A percentile compares a stretch with the other conserved stretches of the same genome.
These are phyloP conservation scores for Lasioglossum zephyrum DNA, from an alignment of 2,888 invertebrate genomes.

Conservation along the genomic window DNA sequence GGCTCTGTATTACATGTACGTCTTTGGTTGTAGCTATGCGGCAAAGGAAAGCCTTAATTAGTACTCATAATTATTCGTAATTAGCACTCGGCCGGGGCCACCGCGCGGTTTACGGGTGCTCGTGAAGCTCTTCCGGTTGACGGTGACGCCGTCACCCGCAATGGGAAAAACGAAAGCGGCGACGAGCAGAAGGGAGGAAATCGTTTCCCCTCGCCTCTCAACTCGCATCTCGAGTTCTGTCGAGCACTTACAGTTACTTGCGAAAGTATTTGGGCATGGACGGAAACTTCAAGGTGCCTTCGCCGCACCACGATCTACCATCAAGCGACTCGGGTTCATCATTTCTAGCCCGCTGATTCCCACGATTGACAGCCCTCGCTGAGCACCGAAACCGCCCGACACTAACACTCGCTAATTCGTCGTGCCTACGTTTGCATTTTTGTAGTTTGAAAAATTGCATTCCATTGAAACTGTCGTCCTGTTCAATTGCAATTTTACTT, in stretches of 20 bases:
- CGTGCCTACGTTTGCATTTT: background rate
- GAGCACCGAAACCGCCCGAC: background rate
- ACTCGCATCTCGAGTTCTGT: constrained; percentile 47
- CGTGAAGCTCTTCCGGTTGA: constrained; percentile 52
- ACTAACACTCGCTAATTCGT: background rate
- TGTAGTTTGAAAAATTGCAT: background rate
- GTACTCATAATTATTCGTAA: constrained; percentile 78
- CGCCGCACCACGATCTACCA: background rate
- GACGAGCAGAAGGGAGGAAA: constrained; percentile 32
- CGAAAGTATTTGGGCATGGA: constrained; percentile 3
- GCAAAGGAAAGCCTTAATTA: constrained; percentile 75
- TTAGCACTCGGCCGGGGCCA: constrained; percentile 69
- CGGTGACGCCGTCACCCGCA: constrained; percentile 32
- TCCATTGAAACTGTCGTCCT: background rate
- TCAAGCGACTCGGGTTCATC: background rate
- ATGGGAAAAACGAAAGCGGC: constrained; percentile 41
- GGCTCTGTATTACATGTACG: constrained; percentile 49
- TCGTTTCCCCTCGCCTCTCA: constrained; percentile 50
- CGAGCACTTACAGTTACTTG: constrained; percentile 41
- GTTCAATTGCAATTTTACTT: background rate
- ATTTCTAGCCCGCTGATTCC: background rate
- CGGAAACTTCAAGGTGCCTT: background rate
- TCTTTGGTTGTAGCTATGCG: constrained; percentile 43
- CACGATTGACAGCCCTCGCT: background rate
- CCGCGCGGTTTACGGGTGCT: constrained; percentile 60